phyloP scores from a whole-genome alignment of 2,113 vertebrate species.

The Lynx canadensis region DNA sequence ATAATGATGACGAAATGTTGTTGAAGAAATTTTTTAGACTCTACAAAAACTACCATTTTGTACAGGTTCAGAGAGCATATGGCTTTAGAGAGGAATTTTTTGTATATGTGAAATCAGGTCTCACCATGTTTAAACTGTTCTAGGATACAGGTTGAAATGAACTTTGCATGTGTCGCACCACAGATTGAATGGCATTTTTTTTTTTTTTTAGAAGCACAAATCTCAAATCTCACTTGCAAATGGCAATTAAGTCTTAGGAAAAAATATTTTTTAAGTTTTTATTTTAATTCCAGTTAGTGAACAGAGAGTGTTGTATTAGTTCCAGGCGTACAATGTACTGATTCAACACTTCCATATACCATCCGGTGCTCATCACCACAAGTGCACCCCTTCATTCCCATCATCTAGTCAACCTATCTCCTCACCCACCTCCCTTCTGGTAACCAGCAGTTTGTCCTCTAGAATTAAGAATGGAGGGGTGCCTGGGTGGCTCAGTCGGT shows the following conservation, averaged over 20 bases:
- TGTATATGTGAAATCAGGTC: neutral
- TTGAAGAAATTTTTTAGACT: neutral
- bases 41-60: neutral
- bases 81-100: neutral
- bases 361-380: neutral
- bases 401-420: neutral
- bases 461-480: neutral
- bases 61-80: neutral
- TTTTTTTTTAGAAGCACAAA: neutral
- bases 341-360: neutral
- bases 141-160: neutral
- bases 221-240: neutral
- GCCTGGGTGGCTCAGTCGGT: no score
- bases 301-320: neutral
- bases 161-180: neutral
- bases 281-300: neutral
- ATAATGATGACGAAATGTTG: neutral
- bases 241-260: neutral
- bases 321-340: neutral
- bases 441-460: neutral
- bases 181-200: neutral
- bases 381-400: no score
- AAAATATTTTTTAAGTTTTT: neutral
- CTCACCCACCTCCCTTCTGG: neutral
- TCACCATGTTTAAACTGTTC: neutral